Evolutionary conservation across 2,113 vertebrate genomes (phyloP).

Genomic region (Leucosticte australis): DNA sequence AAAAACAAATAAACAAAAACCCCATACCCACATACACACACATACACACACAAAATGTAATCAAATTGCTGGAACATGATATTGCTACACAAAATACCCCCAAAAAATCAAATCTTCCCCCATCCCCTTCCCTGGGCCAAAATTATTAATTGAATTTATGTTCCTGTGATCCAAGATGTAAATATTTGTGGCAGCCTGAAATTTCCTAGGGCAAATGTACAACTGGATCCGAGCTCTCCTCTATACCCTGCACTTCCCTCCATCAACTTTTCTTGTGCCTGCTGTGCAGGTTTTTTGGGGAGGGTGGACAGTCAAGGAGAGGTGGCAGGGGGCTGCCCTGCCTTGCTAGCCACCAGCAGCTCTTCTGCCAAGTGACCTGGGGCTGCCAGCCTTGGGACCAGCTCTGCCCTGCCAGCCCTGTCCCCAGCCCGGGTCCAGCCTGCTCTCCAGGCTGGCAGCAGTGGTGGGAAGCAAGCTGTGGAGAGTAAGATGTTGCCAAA

Average conservation of each 20-base stretch:
- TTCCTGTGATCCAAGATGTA: not conserved
- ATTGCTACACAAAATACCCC: not conserved
- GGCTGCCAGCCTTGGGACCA: not conserved
- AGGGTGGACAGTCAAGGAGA: not conserved
- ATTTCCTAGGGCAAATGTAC: not conserved
- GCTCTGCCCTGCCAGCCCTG: not conserved
- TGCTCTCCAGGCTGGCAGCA: slow-evolving; percentile 1
- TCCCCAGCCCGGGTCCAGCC: not conserved
- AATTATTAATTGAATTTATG: not conserved
- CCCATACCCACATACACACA: not conserved
- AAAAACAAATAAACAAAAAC: not conserved
- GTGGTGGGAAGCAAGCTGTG: not conserved
- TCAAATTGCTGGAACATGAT: not conserved
- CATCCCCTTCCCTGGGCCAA: not conserved
- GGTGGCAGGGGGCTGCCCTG: not conserved
- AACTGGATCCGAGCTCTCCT: not conserved
- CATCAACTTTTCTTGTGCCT: not conserved
- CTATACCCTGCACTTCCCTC: not conserved
- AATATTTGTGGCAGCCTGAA: not conserved
- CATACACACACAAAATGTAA: not conserved
- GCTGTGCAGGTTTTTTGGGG: rapidly evolving
- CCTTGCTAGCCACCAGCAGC: not conserved
- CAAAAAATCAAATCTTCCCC: not conserved
- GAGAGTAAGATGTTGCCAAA: not conserved
- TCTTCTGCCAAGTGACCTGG: not conserved